Percentiles rank a stretch among this genome's conserved stretches.
Conservation (phyloP, 2,888 invertebrate species). For the Pachydiplax longipennis region DNA sequence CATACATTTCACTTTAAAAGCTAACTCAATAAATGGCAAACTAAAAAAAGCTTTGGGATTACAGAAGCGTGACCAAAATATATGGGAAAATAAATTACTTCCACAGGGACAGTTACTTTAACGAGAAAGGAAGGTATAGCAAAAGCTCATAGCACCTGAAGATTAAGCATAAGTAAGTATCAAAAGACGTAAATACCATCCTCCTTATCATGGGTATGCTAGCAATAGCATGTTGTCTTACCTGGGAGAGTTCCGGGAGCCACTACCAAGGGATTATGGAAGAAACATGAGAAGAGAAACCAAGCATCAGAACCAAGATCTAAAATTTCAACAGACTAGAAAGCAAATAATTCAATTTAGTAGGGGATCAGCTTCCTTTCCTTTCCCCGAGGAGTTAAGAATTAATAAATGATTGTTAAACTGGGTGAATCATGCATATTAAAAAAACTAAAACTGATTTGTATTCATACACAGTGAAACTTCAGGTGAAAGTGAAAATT, state of each 20-base stretch:
- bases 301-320: conserved; percentile 47
- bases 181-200: background rate
- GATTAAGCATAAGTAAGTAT: background rate
- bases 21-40: background rate
- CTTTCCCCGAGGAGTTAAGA: background rate
- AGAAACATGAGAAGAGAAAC: conserved; percentile 37
- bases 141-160: conserved; percentile 32
- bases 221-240: conserved; percentile 42
- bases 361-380: conserved; percentile 10
- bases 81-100: background rate
- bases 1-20: background rate
- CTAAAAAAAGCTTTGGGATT: conserved; percentile 4
- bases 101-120: background rate
- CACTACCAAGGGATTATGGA: conserved; percentile 46
- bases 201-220: conserved; percentile 24
- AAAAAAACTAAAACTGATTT: background rate
- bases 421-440: conserved; percentile 2
- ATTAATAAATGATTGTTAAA: conserved; percentile 17
- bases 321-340: conserved; percentile 43
- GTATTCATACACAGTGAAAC: conserved; percentile 3
- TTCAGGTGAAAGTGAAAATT: no score
- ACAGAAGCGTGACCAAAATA: background rate
- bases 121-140: background rate
- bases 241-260: conserved; percentile 46
- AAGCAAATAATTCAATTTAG: conserved; percentile 45